phyloP scores from a whole-genome alignment of 1,140 invertebrate genomes.

The Hycleus phaleratus region DNA sequence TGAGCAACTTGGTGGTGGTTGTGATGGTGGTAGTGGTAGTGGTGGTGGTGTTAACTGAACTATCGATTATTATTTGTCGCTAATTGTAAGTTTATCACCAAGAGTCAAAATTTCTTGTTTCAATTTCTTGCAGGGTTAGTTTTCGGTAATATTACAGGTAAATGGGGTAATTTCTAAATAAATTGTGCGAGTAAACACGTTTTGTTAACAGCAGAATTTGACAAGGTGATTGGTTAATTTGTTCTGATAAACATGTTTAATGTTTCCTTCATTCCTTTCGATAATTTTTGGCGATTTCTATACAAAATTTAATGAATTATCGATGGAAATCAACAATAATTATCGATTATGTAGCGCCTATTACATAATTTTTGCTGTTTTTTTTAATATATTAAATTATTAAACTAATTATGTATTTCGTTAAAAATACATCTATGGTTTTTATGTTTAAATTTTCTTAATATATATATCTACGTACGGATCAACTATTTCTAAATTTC shows the following conservation, averaged over 20 bases:
- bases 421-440: slow-evolving; percentile 33
- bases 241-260: not conserved
- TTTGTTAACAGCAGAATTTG: slow-evolving; percentile 18
- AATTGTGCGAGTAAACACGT: slow-evolving; percentile 17
- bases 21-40: not conserved
- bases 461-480: slow-evolving; percentile 31
- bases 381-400: slow-evolving; percentile 17
- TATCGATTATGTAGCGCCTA: not conserved
- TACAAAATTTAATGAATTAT: not conserved
- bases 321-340: not conserved
- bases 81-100: not conserved
- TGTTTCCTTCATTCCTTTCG: not conserved
- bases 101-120: slow-evolving; percentile 1
- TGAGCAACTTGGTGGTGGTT: slow-evolving; percentile 18
- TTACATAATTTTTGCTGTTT: not conserved
- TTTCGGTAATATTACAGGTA: not conserved
- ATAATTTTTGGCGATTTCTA: not conserved
- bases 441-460: too few species aligned
- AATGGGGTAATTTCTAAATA: not conserved
- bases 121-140: not conserved
- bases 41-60: not conserved
- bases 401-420: slow-evolving; percentile 29
- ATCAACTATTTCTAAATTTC: slow-evolving; percentile 36
- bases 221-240: slow-evolving; percentile 14
- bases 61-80: not conserved